These are phyloP conservation scores for Cynoglossus semilaevis DNA, from an alignment of 2,113 vertebrate genomes.

Conservation along the genomic window DNA sequence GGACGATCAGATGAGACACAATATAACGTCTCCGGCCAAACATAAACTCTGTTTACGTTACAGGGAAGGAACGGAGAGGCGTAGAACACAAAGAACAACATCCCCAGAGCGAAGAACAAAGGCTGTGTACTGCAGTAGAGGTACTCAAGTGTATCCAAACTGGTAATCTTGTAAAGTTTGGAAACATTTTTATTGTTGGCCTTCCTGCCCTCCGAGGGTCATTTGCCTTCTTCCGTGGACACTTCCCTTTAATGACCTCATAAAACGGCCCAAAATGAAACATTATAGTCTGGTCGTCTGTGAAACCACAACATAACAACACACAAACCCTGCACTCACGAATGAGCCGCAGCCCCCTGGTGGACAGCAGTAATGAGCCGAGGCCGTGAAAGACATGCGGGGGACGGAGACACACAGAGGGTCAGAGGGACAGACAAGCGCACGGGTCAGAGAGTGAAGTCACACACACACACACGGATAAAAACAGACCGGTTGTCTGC, in stretches of 20 bases:
- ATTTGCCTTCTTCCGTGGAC: conserved; percentile 6
- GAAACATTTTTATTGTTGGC: background rate
- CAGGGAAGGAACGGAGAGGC: too few species aligned
- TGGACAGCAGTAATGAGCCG: conserved; percentile 50
- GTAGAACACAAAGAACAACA: too few species aligned
- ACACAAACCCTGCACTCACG: conserved; percentile 33
- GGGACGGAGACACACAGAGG: conserved; percentile 32
- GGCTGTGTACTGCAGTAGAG: too few species aligned
- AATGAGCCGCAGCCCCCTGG: conserved; percentile 48
- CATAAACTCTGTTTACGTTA: too few species aligned
- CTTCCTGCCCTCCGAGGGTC: background rate
- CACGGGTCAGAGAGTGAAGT: conserved; percentile 38
- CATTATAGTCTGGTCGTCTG: conserved; percentile 27
- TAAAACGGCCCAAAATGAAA: conserved; percentile 43
- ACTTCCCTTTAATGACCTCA: conserved; percentile 24
- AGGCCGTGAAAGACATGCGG: conserved; percentile 38
- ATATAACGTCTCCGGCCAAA: too few species aligned
- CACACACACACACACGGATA: conserved; percentile 51
- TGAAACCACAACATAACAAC: conserved; percentile 49
- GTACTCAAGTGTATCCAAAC: too few species aligned
- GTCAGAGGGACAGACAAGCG: conserved; percentile 13
- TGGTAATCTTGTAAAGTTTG: too few species aligned
- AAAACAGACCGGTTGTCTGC: conserved; percentile 57
- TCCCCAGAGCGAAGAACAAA: too few species aligned
- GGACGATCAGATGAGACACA: too few species aligned